phyloP scores from a whole-genome alignment of 2,113 vertebrate species.

The Acanthisitta chloris region DNA sequence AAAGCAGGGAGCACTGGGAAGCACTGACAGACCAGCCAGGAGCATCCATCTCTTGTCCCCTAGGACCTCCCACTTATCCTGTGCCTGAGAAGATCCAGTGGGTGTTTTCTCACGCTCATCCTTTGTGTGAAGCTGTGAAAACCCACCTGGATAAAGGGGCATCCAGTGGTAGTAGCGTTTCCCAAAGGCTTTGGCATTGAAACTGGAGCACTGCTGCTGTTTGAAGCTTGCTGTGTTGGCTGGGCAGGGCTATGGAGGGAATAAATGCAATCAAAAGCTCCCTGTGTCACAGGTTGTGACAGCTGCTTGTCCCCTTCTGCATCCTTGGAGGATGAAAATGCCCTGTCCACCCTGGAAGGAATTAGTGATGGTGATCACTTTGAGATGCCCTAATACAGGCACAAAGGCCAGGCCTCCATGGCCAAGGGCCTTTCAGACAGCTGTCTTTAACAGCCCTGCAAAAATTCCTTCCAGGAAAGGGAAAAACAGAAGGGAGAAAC shows the following conservation, averaged over 20 bases:
- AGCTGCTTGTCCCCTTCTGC: neutral
- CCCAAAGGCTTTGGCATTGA: slow-evolving; percentile 86
- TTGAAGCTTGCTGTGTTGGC: slow-evolving; percentile 83
- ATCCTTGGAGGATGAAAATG: neutral
- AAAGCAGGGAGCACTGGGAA: neutral
- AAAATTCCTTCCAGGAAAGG: neutral
- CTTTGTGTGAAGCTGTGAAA: neutral
- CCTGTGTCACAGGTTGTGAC: neutral
- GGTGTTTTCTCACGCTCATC: neutral
- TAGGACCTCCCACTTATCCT: neutral
- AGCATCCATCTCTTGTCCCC: neutral
- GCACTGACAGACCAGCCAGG: neutral
- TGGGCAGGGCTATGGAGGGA: slow-evolving; percentile 77
- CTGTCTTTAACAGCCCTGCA: neutral
- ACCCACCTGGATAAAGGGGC: slow-evolving; percentile 86
- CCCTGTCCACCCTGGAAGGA: neutral
- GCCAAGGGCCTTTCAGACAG: neutral
- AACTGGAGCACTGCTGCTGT: slow-evolving; percentile 87
- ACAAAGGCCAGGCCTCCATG: neutral
- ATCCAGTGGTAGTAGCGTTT: slow-evolving; percentile 83
- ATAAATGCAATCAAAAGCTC: slow-evolving; percentile 12
- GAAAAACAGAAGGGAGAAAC: neutral
- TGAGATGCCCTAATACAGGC: neutral
- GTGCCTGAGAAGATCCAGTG: neutral
- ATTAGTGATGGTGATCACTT: neutral